Base-by-base conservation (phyloP, 2,888 invertebrate species). In the Hanleya hanleyi region DNA sequence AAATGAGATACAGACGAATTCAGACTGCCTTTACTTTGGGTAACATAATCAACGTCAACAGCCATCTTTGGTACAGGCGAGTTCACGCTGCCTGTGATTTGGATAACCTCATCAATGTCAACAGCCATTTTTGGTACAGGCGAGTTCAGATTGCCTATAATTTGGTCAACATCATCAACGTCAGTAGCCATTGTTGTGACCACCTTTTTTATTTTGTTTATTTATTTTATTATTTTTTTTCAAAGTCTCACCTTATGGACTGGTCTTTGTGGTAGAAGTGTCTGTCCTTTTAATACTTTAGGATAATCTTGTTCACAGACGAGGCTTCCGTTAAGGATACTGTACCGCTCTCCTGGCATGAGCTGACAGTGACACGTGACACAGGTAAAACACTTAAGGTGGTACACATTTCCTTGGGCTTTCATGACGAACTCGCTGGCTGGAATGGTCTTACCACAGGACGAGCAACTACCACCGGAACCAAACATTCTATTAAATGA, bases 401-500 rank as follows among this genome's bases (percentile, higher is more conserved):
- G 97, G 93, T 96, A 97, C 88, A 96, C 96, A 92, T 85, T 89
- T 64, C 87, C 84, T 93, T 88, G 88, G 86, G 95, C 94, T 91
- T 96, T 93, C 95, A 97, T 97, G 88, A 97, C 97, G 92, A 96
- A 94, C 92, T 97, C 97, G 92, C 94, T 95, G 87, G 97, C 95
- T 70, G 97, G 96, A 92, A 97, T 97, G 90, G 94, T 94, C 92
- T 96, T 96, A 84, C 96, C 95, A 92, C 97, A 97, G 90, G 95
- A 95, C 90, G 95, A 94, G 92, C 97, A 97, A 88, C 95, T 95
- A 85, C 97, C 97, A 85, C 95, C 94, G 88, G 94, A 94, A 73
- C 97, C 97, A 91, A 96, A 97, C 93, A 97, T 94, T 93, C 97
- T 97, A n/a, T n/a, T n/a, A n/a, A n/a, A n/a, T n/a, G n/a, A n/a